These are phyloP conservation scores for Acromyrmex heyeri DNA, from an alignment of 1,140 invertebrate genomes.

Conservation along the genomic window DNA sequence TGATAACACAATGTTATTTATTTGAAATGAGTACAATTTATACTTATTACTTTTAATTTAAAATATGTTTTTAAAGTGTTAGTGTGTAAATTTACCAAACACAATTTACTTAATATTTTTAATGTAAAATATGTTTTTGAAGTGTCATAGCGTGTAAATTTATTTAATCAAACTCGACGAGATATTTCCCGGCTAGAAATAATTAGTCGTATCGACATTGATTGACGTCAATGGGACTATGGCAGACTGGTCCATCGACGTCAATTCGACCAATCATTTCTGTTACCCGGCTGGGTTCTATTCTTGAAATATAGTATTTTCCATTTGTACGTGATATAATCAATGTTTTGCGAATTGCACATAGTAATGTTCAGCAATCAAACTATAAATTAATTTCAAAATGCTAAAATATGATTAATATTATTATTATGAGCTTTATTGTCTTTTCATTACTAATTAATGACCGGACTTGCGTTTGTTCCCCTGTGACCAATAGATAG, in stretches of 20 bases:
- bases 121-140: background rate
- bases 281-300: too few relatives aligned
- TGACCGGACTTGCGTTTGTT: background rate
- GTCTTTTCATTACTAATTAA: constrained; percentile 24
- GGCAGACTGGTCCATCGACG: too few relatives aligned
- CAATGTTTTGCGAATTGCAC: background rate
- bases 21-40: background rate
- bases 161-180: background rate
- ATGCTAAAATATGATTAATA: background rate
- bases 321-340: background rate
- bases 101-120: background rate
- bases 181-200: too few relatives aligned
- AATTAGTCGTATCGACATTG: too few relatives aligned
- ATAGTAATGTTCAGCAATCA: background rate
- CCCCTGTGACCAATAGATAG: background rate
- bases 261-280: too few relatives aligned
- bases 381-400: background rate
- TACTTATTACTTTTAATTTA: background rate
- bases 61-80: background rate
- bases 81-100: too few relatives aligned
- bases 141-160: background rate
- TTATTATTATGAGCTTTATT: too few relatives aligned
- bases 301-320: background rate
- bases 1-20: background rate
- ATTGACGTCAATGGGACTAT: too few relatives aligned